Conservation (phyloP, 2,888 invertebrate species). For the Drosophila monieri region DNA sequence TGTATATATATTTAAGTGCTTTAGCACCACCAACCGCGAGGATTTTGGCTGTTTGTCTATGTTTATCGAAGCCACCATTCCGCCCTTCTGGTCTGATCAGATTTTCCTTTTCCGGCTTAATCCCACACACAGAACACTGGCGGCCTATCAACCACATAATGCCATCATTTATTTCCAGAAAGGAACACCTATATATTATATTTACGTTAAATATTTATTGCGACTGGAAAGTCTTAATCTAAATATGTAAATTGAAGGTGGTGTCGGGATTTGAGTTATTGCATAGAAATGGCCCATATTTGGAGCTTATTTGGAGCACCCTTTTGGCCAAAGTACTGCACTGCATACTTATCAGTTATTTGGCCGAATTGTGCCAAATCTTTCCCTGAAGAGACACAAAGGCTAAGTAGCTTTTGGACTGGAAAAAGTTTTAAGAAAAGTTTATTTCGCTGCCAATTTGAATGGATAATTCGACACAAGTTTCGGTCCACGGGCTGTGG, state of each 20-base stretch:
- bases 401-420: slow-evolving; percentile 28
- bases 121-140: slow-evolving; percentile 44
- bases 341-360: slow-evolving; percentile 30
- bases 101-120: slow-evolving; percentile 42
- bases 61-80: slow-evolving; percentile 33
- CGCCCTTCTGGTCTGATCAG: slow-evolving; percentile 20
- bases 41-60: slow-evolving; percentile 24
- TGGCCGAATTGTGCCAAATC: slow-evolving; percentile 8
- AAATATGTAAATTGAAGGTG: slow-evolving; percentile 19
- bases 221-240: slow-evolving; percentile 5
- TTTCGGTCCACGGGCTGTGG: slow-evolving; percentile 41
- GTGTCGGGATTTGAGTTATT: neutral
- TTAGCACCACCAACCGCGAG: slow-evolving; percentile 9
- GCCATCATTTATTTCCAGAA: slow-evolving; percentile 34
- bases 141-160: slow-evolving; percentile 33
- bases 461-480: slow-evolving; percentile 34
- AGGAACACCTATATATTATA: slow-evolving; percentile 14
- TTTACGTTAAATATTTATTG: slow-evolving; percentile 2
- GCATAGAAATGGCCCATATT: slow-evolving; percentile 4
- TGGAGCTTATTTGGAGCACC: neutral
- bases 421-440: slow-evolving; percentile 23
- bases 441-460: slow-evolving; percentile 31
- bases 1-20: slow-evolving; percentile 37
- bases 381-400: slow-evolving; percentile 13
- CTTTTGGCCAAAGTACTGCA: slow-evolving; percentile 12